phyloP scores from a whole-genome alignment of 2,113 vertebrate species.

The Eonycteris spelaea region DNA sequence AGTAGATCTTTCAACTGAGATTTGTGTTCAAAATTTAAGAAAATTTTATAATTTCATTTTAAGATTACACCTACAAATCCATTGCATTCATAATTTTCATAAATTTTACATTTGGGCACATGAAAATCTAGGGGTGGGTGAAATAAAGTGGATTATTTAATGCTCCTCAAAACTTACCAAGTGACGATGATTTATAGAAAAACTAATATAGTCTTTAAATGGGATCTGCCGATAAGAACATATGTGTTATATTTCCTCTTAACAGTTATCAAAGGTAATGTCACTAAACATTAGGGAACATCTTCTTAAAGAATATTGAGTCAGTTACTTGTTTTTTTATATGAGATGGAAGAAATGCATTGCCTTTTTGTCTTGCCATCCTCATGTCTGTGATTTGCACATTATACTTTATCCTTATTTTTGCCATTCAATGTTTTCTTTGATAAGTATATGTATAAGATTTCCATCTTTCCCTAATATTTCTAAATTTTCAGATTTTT shows the following conservation, averaged over 20 bases:
- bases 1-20: neutral
- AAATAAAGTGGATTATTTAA: slow-evolving; percentile 7
- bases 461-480: neutral
- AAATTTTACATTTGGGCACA: neutral
- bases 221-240: neutral
- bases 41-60: slow-evolving; percentile 28
- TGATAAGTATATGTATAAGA: neutral
- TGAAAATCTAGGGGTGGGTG: neutral
- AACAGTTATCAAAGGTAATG: neutral
- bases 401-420: neutral
- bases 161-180: neutral
- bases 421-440: neutral
- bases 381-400: neutral
- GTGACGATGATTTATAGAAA: neutral
- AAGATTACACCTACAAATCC: slow-evolving; percentile 3
- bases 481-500: neutral
- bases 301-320: neutral
- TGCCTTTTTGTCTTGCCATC: neutral
- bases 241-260: neutral
- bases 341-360: slow-evolving; percentile 14
- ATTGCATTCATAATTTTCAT: neutral
- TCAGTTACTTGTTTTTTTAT: neutral
- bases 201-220: neutral
- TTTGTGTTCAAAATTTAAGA: slow-evolving; percentile 39
- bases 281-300: neutral